Percentiles rank a stretch among this genome's conserved stretches.
These are phyloP conservation scores for Vanessa atalanta DNA, from an alignment of 1,140 invertebrate species.

Conservation along the genomic window DNA sequence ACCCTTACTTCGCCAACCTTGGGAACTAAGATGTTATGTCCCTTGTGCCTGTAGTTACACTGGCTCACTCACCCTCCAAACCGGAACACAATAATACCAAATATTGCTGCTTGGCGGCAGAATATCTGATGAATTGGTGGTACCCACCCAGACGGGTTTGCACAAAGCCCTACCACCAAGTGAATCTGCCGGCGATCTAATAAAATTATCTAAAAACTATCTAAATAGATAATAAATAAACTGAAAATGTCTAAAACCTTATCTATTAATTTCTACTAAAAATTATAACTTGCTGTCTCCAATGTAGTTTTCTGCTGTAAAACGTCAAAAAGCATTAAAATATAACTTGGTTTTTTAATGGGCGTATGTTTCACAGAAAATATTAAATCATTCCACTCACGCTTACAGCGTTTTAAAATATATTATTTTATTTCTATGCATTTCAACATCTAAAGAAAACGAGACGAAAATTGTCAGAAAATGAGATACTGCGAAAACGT, in stretches of 20 bases:
- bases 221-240: not conserved
- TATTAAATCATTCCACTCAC: slow-evolving; percentile 26
- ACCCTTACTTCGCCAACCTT: no score
- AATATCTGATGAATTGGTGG: no score
- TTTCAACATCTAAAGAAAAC: slow-evolving; percentile 20
- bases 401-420: slow-evolving; percentile 3
- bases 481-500: slow-evolving; percentile 21
- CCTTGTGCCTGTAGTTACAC: no score
- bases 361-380: slow-evolving; percentile 3
- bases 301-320: not conserved
- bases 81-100: no score
- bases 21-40: no score
- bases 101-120: no score
- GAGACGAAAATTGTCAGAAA: slow-evolving; percentile 24
- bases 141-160: no score
- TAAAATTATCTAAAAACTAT: no score
- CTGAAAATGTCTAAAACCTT: not conserved
- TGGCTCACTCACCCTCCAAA: no score
- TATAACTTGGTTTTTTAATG: slow-evolving; percentile 2
- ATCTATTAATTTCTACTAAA: not conserved
- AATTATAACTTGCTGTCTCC: not conserved
- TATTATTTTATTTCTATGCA: slow-evolving; percentile 26
- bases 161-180: no score
- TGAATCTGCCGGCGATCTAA: no score
- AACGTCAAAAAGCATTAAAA: slow-evolving; percentile 5